Evolutionary conservation across 2,113 vertebrate species (phyloP), one percentile per base, ranked within the genome.

Genomic region (Myotis yumanensis): DNA sequence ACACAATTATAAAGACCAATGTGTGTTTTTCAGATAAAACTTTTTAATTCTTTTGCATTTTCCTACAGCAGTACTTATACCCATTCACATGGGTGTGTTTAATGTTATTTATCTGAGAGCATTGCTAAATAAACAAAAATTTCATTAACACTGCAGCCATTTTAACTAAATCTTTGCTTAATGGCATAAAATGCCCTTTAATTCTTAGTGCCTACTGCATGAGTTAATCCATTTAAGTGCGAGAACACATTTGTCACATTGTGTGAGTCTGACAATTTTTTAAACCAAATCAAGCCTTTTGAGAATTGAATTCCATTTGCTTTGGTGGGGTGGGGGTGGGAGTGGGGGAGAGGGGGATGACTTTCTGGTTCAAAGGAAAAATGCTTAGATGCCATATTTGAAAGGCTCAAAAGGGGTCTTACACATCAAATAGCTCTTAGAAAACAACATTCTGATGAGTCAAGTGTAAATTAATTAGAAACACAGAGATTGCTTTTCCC

Each of bases 401-500:
- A 96, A 96, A 97, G 84, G 66, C 91, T 81, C 75, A 93, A 97
- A 87, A 96, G 90, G 86, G 94, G 91, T 95, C 95, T 97, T 89
- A 85, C 22, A 96, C 96, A 97, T 97, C 96, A 97, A 97, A 97
- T 85, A 96, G 84, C 71, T 96, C 95, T 96, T 43, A 87, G 83
- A 91, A 95, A 97, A 94, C 82, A 97, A 89, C 91, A 95, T 89
- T 94, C 80, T 95, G 96, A 96, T 96, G 95, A 97, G 89, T 96
- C 96, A 96, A 97, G 92, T 97, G 89, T 95, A 96, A 96, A 97
- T 95, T 97, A 97, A 97, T 97, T 97, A 97, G 95, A 97, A 97
- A 96, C 97, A 97, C 57, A 93, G 90, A 96, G 81, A 95, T 90
- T 95, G 90, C 85, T 93, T 95, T 95, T 89, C 54, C 76, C 79